These are phyloP conservation scores for Idaea biselata DNA, from an alignment of 2,888 invertebrate genomes.

Conservation along the genomic window DNA sequence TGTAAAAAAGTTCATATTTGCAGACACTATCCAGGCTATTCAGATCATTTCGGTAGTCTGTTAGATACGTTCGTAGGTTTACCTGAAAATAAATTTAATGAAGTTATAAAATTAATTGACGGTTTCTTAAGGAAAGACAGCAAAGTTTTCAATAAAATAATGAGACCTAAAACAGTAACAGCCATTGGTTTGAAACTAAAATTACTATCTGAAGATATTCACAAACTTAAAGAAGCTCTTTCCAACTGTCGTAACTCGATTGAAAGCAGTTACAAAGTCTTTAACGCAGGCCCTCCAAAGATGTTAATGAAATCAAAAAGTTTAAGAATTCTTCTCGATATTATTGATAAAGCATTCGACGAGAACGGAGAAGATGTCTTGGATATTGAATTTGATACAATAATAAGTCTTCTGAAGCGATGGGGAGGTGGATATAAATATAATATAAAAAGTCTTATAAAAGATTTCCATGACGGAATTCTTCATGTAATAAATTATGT, in stretches of 20 bases:
- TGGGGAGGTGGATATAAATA: conserved; percentile 23
- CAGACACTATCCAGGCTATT: conserved; percentile 39
- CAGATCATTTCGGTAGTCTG: conserved; percentile 38
- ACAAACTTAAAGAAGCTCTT: conserved; percentile 26
- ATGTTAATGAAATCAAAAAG: conserved; percentile 33
- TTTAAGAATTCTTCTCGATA: conserved; percentile 40
- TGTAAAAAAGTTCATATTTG: conserved; percentile 38
- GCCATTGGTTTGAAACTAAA: conserved; percentile 23
- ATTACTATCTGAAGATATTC: conserved; percentile 11
- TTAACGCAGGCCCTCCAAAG: conserved; percentile 16
- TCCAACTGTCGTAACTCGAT: conserved; percentile 25
- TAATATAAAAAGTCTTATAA: conserved; percentile 4
- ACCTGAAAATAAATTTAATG: conserved; percentile 27
- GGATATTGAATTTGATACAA: conserved; percentile 32
- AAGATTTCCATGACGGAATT: background rate
- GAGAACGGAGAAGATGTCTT: conserved; percentile 30
- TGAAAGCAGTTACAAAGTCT: conserved; percentile 32
- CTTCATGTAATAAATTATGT: conserved; percentile 18
- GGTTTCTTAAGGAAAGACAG: conserved; percentile 21
- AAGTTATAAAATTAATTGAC: conserved; percentile 19
- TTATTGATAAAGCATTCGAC: conserved; percentile 44
- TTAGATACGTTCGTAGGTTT: conserved; percentile 35
- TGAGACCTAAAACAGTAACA: conserved; percentile 25
- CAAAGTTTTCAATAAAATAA: conserved; percentile 27
- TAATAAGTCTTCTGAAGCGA: conserved; percentile 25